Base-by-base conservation (phyloP, 2,113 vertebrate genomes). In the Odontophorus gujanensis region DNA sequence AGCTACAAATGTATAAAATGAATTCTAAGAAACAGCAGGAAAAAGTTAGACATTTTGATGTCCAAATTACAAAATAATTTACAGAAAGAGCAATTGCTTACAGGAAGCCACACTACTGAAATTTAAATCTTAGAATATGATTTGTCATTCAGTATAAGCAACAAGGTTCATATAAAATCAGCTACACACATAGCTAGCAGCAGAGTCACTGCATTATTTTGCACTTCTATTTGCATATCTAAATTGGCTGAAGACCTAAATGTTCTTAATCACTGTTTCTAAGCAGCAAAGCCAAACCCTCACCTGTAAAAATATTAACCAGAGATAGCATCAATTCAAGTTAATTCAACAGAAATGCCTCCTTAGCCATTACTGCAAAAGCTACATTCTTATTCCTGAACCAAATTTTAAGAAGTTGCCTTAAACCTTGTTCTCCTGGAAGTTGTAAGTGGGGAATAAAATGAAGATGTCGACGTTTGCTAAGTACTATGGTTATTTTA, bases 11-110 rank as follows among this genome's bases (percentile, higher is more conserved):
- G 67, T 30, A 81, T 51, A 71, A 84, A 75, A 90, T 58, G n/a
- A 61, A 75, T 22, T 89, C 91, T 95, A 71, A 92, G 63, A 50
- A 94, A 73, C 66, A 94, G 67, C 82, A 78, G 88, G 84, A 92
- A 85, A 74, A 77, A 74, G 30, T 67, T 74, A 40, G 1, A 15
- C 94, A 11, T 72, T n/a, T 36, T 76, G 13, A 95, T 75, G 79
- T n/a, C 71, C 73, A 45, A 76, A 77, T 62, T 81, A 57, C 47
- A 69, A 71, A 34, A 53, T 38, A 24, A 48, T 86, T 69, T 62
- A 69, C 40, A 61, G 40, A 43, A 42, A 59, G 55, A 40, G 7
- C 75, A 48, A 55, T 17, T 50, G 47, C 38, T 86, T 40, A 75
- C 6, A 87, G 79, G 90, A 79, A 26, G 28, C 71, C 82, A 57